Evolutionary conservation across 1,140 invertebrate genomes (phyloP).

Genomic region (Philopotamus ludificatus): DNA sequence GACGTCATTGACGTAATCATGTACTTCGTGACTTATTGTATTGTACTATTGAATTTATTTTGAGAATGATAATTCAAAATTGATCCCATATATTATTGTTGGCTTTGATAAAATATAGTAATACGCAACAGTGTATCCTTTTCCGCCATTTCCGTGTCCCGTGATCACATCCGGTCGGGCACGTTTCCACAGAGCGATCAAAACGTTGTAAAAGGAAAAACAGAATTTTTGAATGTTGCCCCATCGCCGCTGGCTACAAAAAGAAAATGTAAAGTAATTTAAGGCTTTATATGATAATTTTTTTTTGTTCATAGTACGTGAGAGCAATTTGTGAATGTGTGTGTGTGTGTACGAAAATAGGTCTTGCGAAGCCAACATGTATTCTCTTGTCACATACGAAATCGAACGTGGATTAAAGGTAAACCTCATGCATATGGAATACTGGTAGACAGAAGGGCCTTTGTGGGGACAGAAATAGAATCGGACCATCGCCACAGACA

Average conservation of each 20-base stretch:
- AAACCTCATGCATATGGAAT: constrained; percentile 29
- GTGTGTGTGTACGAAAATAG: not conserved
- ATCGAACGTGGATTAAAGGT: constrained; percentile 31
- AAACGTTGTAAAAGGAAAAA: not conserved
- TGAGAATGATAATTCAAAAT: no score
- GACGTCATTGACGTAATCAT: no score
- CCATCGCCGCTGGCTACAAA: not conserved
- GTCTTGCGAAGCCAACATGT: not conserved
- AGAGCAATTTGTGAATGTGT: no score
- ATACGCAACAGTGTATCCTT: no score
- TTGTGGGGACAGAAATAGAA: constrained; percentile 7
- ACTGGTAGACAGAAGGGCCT: not conserved
- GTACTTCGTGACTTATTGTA: no score
- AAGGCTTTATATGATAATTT: not conserved
- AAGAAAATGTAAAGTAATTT: not conserved
- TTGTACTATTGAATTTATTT: no score
- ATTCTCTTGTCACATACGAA: constrained; percentile 21
- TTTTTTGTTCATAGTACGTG: no score
- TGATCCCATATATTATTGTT: no score
- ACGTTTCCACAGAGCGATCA: not conserved
- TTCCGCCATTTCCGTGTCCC: not conserved
- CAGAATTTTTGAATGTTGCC: not conserved
- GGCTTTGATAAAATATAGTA: no score
- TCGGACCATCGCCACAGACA: not conserved
- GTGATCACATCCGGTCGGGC: not conserved